Percentiles rank a stretch among this genome's conserved stretches.
These are phyloP conservation scores for Anticlea derivata DNA, from an alignment of 2,888 invertebrate genomes.

Conservation along the genomic window DNA sequence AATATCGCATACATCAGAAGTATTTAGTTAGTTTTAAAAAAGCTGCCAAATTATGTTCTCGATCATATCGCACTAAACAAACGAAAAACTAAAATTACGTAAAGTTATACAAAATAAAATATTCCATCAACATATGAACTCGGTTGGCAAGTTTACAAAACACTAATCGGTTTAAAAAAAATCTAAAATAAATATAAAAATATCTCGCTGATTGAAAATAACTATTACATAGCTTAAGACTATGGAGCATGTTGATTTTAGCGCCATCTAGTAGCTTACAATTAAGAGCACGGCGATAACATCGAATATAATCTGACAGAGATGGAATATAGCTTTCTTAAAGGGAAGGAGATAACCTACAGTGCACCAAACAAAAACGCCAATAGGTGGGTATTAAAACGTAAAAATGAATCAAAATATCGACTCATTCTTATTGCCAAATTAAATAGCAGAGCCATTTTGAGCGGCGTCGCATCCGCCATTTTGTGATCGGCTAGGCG, in stretches of 20 bases:
- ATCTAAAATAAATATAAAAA: slow-evolving; percentile 35
- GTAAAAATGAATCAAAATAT: slow-evolving; percentile 23
- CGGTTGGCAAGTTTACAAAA: slow-evolving; percentile 61
- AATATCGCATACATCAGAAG: too few species aligned
- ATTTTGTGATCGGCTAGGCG: slow-evolving; percentile 22
- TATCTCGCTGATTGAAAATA: slow-evolving; percentile 26
- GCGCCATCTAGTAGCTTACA: slow-evolving; percentile 35
- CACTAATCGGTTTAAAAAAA: slow-evolving; percentile 30
- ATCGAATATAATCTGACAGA: slow-evolving; percentile 33
- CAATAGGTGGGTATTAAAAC: slow-evolving; percentile 39
- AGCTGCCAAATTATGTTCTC: slow-evolving; percentile 36
- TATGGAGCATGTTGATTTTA: slow-evolving; percentile 23
- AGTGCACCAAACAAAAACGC: slow-evolving; percentile 41
- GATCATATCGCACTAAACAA: slow-evolving; percentile 36
- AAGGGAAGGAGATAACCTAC: slow-evolving; percentile 34
- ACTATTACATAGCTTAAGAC: slow-evolving; percentile 24
- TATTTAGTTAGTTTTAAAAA: not conserved
- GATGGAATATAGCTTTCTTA: slow-evolving; percentile 37
- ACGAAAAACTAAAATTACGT: slow-evolving; percentile 44
- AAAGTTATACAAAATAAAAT: slow-evolving; percentile 36
- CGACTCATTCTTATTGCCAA: slow-evolving; percentile 29
- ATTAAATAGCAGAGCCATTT: slow-evolving; percentile 34
- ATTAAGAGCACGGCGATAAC: slow-evolving; percentile 28
- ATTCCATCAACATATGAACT: slow-evolving; percentile 53
- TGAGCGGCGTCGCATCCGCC: slow-evolving; percentile 36